Conservation (phyloP, 1,140 invertebrate genomes). For the Bombus huntii region DNA sequence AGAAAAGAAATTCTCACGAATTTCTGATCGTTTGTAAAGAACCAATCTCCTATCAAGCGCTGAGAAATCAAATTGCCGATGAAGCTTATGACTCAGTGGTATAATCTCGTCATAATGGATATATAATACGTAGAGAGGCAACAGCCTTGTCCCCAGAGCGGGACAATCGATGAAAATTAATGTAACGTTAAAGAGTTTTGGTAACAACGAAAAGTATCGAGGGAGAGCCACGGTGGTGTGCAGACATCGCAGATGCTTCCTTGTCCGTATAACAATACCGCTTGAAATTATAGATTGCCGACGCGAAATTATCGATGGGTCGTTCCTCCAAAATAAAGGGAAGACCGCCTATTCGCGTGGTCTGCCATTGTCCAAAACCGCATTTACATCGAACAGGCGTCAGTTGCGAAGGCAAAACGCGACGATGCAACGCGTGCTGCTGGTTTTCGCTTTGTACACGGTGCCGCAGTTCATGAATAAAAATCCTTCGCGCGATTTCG, state of each 20-base stretch:
- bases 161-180: background rate
- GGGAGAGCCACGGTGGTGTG: background rate
- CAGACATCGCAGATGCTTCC: conserved; percentile 75
- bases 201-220: conserved; percentile 19
- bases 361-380: conserved; percentile 77
- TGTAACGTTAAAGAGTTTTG: conserved; percentile 62
- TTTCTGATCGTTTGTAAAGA: background rate
- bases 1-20: background rate
- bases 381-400: conserved; percentile 67
- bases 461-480: background rate
- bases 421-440: conserved; percentile 72
- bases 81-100: background rate
- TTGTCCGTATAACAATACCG: conserved; percentile 71
- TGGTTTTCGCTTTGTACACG: conserved; percentile 63
- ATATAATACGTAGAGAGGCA: background rate
- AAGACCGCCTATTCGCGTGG: conserved; percentile 47
- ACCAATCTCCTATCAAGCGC: background rate
- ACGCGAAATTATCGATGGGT: conserved; percentile 75
- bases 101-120: background rate
- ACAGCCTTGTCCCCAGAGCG: background rate
- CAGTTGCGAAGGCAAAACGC: conserved; percentile 76
- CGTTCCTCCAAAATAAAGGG: conserved; percentile 46
- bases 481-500: background rate
- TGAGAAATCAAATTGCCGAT: background rate
- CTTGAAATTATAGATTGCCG: conserved; percentile 78